phyloP scores from a whole-genome alignment of 2,888 invertebrate genomes.

The Autographa pulchrina region DNA sequence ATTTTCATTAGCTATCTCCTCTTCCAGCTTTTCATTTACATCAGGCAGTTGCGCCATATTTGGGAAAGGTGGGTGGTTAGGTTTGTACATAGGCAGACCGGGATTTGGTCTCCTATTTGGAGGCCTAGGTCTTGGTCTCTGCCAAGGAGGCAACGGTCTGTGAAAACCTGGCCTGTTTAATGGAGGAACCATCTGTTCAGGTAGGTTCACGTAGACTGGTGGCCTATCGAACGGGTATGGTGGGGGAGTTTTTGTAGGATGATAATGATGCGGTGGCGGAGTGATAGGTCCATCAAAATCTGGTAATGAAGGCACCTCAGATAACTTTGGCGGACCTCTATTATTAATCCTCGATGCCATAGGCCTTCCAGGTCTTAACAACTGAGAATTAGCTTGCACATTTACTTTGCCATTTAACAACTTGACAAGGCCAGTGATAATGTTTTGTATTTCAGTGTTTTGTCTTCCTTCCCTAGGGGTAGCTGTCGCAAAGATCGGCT shows the following conservation, averaged over 20 bases:
- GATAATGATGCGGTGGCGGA: conserved; percentile 81
- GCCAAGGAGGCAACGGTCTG: conserved; percentile 91
- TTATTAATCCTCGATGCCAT: conserved; percentile 95
- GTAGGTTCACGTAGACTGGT: conserved; percentile 92
- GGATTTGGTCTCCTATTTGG: conserved; percentile 88
- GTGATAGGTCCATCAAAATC: conserved; percentile 90
- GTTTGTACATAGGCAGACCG: conserved; percentile 90
- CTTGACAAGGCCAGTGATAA: conserved; percentile 96
- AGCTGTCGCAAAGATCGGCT: conserved; percentile 88
- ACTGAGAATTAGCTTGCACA: conserved; percentile 93
- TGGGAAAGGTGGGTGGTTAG: conserved; percentile 87
- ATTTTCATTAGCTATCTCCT: conserved; percentile 74
- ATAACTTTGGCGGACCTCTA: conserved; percentile 95
- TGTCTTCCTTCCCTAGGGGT: conserved; percentile 84
- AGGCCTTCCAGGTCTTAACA: conserved; percentile 91
- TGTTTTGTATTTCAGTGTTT: conserved; percentile 94
- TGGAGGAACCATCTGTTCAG: conserved; percentile 93
- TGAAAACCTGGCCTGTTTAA: conserved; percentile 89
- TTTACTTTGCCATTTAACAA: conserved; percentile 96
- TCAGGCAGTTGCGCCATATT: conserved; percentile 78
- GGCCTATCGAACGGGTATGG: conserved; percentile 94
- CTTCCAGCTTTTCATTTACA: conserved; percentile 65
- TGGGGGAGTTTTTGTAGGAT: conserved; percentile 88
- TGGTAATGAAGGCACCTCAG: conserved; percentile 93
- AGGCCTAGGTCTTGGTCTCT: conserved; percentile 90